Base-by-base conservation (phyloP, 2,888 invertebrate genomes). In the Griposia aprilina region DNA sequence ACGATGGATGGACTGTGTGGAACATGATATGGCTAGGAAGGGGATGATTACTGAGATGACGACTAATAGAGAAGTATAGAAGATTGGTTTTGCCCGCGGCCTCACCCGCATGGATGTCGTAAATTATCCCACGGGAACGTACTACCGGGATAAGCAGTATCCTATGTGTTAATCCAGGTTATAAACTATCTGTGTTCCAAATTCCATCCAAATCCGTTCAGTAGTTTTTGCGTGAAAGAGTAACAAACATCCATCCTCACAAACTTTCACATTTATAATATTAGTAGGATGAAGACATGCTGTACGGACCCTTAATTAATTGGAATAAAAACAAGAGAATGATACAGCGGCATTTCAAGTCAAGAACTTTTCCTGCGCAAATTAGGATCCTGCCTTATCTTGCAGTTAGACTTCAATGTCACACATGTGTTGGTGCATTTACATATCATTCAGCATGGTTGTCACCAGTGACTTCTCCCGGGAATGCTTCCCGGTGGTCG, bases 401-500 rank as follows among this genome's bases (percentile, higher is more conserved):
- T 60, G 36, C n/a, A 36, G 36, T 8, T 11, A 36, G 0, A 17
- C 26, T 57, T 65, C 23, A 13, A 55, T 23, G 2, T 55, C 55
- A 63, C 20, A 4, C 41, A 59, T 36, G 2, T 74, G n/a, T 48
- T 36, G 8, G 2, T 30, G 15, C 10, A 41, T 67, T 20, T 23
- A 63, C 26, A 52, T 59, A 17, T 41, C 15, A 23, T 59, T 36
- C 59, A 23, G 55, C 52, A 41, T 36, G 45, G 52, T 76, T 62
- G 26, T 59, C 63, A 80, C 48, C 63, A 75, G 20, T 69, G 23
- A n/a, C 48, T 60, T 71, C 67, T 74, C 69, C 41, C 60, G 45
- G 65, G 78, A 75, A 67, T 30, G 50, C 55, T 68, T 60, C 74
- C 59, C 63, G 66, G 80, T 62, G 72, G 81, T 81, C 80, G 82